Base-by-base conservation (phyloP, 2,888 invertebrate species). In the Cantharis flavilabris region DNA sequence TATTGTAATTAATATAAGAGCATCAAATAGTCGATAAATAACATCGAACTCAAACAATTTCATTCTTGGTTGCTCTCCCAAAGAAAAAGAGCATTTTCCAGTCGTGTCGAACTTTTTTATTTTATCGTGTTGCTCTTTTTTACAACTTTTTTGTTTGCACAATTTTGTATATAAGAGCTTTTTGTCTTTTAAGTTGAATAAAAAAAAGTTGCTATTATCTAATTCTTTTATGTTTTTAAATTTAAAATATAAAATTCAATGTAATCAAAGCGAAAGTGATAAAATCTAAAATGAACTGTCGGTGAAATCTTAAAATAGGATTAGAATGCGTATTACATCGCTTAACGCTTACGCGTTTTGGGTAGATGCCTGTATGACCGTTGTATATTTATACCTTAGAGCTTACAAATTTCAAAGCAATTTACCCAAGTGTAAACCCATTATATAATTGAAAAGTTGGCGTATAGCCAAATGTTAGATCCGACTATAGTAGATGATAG, bases 371-470 rank as follows among this genome's bases (percentile, higher is more conserved):
- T 80, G 78, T 80, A 79, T 80, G 80, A 75, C 79, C 78, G 80
- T 82, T 80, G 81, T 82, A 81, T 81, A 81, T 82, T 81, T 81
- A 81, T 82, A 82, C 81, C 80, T 82, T 77, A 72, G 13, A 33
- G 33, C 33, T 64, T 70, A 70, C 71, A 73, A 64, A 76, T 69
- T 78, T 79, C 75, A 73, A 80, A 73, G 77, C 73, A 80, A 79
- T 80, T 76, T 75, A 80, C 76, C 79, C 78, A 80, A 83, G 82
- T 82, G 81, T 81, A 82, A 33, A 82, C 80, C 82, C 81, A 82
- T 82, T 83, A 83, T 83, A 83, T 83, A 83, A 83, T 83, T 83
- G 83, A 82, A 82, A 80, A 79, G 77, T 80, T 83, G 83, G 83
- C 81, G 78, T 75, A 69, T 77, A 80, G 83, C 83, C 83, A 83